Base-by-base conservation (phyloP, 2,797 vertebrate species). In the Tinamus major region DNA sequence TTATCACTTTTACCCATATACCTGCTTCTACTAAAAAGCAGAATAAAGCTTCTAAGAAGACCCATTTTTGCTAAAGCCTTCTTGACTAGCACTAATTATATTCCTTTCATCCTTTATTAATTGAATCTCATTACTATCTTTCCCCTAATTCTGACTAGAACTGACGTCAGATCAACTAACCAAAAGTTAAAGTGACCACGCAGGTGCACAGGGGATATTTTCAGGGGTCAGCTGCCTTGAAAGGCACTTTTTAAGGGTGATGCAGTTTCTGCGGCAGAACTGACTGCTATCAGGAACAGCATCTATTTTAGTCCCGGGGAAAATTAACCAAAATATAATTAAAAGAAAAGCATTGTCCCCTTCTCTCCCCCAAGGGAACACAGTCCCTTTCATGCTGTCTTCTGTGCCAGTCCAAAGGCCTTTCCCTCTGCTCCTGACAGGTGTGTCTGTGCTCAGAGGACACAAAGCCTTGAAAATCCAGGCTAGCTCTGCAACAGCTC, bases 51-150 rank as follows among this genome's bases (percentile, higher is more conserved):
- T 53, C 46, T 46, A 41, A 84, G 18, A 86, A 93, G 90, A 90
- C 86, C 64, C 88, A 95, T 89, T 96, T 96, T 80, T 59, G 62
- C 42, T 75, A 75, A 72, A 48, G 61, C 46, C 10, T 78, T 89
- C 62, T 79, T 85, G 53, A 78, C 20, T 65, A 14, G 21, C 58
- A 74, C 81, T 92, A 95, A 94, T 96, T 90, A 92, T 46, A 90
- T 68, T 65, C 10, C 67, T 85, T 80, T 79, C 68, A 9, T 93
- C 89, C 78, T 75, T 75, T 85, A 68, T 69, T 92, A 95, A 95
- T 33, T 94, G 33, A 42, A 85, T 35, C 81, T 87, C 76, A 90
- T 94, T 84, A 94, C 39, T 21, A 29, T 5, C 18, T 48, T 87
- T 85, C 75, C 33, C 33, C 26, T 85, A 55, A 81, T 64, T 79